Percentiles rank a stretch among this genome's conserved stretches.
Evolutionary conservation across 2,113 vertebrate species (phyloP).

Genomic region (Hystrix cristata): DNA sequence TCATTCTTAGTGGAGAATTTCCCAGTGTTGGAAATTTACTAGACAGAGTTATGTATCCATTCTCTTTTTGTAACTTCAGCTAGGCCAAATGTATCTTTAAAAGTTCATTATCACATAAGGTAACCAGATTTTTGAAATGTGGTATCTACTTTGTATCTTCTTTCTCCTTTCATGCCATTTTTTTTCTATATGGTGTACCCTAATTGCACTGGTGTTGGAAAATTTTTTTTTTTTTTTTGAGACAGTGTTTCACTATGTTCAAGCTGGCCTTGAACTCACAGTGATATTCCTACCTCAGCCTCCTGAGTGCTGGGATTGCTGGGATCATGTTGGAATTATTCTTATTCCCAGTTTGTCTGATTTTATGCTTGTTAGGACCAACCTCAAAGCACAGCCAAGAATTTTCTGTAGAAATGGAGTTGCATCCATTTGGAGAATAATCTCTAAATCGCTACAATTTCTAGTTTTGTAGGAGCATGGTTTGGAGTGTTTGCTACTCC

Average conservation of each 20-base stretch:
- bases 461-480: constrained; percentile 94
- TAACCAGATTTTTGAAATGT: not conserved
- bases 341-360: constrained; percentile 94
- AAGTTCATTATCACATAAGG: not conserved
- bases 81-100: not conserved
- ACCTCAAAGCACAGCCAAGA: constrained; percentile 95
- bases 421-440: constrained; percentile 95
- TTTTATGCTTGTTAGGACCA: constrained; percentile 96
- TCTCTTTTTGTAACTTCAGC: constrained; percentile 86
- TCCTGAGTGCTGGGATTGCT: not conserved
- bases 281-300: not conserved
- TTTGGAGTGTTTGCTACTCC: constrained; percentile 97
- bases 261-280: not conserved
- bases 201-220: not conserved
- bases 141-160: not conserved
- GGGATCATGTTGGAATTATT: constrained; percentile 92
- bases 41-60: constrained; percentile 93
- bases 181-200: not conserved
- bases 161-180: not conserved
- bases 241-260: not conserved
- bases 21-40: constrained; percentile 92
- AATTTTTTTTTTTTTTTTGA: too few relatives aligned
- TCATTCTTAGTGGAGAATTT: constrained; percentile 90
- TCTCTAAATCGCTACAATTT: constrained; percentile 94
- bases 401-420: constrained; percentile 97